Evolutionary conservation across 2,888 invertebrate species (phyloP).

Genomic region (Dryobotodes eremita): DNA sequence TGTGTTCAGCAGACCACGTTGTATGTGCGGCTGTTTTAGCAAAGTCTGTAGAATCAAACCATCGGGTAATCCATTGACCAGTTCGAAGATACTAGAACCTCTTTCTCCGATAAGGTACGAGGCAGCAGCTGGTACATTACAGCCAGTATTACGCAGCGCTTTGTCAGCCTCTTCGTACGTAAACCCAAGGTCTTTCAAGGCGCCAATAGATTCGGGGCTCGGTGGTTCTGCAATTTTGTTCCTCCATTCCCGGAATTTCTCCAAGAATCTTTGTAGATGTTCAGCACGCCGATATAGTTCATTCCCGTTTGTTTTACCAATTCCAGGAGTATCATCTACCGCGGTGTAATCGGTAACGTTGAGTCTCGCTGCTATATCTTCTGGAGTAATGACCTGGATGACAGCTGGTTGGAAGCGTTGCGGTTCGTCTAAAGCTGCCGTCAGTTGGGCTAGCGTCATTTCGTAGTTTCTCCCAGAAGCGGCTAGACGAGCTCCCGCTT

Average conservation of each 20-base stretch:
- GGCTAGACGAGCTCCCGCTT: conserved; percentile 86
- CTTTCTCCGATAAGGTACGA: conserved; percentile 86
- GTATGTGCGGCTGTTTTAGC: conserved; percentile 86
- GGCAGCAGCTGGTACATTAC: conserved; percentile 86
- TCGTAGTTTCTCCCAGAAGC: conserved; percentile 86
- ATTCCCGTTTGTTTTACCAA: conserved; percentile 56
- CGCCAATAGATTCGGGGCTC: conserved; percentile 77
- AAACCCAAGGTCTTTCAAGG: conserved; percentile 84
- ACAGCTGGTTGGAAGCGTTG: conserved; percentile 73
- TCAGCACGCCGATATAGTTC: conserved; percentile 81
- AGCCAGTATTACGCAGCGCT: conserved; percentile 82
- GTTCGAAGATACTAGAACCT: conserved; percentile 86
- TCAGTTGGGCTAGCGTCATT: conserved; percentile 81
- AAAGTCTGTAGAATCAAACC: conserved; percentile 83
- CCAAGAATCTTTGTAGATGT: conserved; percentile 83
- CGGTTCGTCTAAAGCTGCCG: conserved; percentile 84
- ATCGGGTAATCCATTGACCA: conserved; percentile 85
- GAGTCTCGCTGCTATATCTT: conserved; percentile 82
- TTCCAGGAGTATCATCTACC: conserved; percentile 52
- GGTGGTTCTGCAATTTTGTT: conserved; percentile 80
- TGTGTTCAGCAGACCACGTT: conserved; percentile 85
- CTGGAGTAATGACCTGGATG: conserved; percentile 84
- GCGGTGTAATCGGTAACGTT: conserved; percentile 60
- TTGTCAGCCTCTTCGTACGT: conserved; percentile 79
- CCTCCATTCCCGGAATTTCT: conserved; percentile 85